These are phyloP conservation scores for Polyergus mexicanus DNA, from an alignment of 1,140 invertebrate genomes.

Conservation along the genomic window DNA sequence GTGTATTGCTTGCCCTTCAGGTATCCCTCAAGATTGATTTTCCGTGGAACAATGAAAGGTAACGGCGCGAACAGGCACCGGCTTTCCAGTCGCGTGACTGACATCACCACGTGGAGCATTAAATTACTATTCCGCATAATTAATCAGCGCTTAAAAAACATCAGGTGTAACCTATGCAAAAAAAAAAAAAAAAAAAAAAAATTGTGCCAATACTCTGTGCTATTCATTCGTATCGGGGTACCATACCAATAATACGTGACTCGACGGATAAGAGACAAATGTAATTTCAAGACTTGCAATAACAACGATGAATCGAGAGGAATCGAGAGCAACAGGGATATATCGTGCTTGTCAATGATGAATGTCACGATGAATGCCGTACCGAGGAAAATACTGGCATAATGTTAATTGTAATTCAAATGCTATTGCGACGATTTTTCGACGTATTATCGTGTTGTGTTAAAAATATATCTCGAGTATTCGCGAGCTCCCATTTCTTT, in stretches of 20 bases:
- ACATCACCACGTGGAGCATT: slow-evolving; percentile 25
- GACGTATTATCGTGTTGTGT: neutral
- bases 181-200: slow-evolving; percentile 35
- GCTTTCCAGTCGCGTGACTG: slow-evolving; percentile 26
- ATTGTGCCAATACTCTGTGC: neutral
- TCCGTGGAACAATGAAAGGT: neutral
- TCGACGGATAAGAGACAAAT: neutral
- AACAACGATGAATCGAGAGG: neutral
- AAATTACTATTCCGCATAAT: neutral
- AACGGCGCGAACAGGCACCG: neutral
- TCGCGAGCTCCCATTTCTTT: neutral
- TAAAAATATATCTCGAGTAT: neutral
- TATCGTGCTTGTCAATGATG: neutral
- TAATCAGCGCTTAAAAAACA: neutral
- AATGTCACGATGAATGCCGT: neutral
- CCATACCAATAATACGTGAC: neutral
- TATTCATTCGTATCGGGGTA: neutral
- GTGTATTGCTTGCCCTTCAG: slow-evolving; percentile 31
- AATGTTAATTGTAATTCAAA: neutral
- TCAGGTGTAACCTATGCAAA: neutral
- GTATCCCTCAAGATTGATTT: slow-evolving; percentile 50
- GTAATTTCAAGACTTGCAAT: neutral
- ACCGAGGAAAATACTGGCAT: neutral
- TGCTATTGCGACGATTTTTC: neutral
- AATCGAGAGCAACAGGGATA: neutral